Evolutionary conservation across 30 jellyfish, hydroid and myxozoan species (phyloP), one percentile per base, ranked within the genome.

Genomic region (Haliclystus octoradiatus): DNA sequence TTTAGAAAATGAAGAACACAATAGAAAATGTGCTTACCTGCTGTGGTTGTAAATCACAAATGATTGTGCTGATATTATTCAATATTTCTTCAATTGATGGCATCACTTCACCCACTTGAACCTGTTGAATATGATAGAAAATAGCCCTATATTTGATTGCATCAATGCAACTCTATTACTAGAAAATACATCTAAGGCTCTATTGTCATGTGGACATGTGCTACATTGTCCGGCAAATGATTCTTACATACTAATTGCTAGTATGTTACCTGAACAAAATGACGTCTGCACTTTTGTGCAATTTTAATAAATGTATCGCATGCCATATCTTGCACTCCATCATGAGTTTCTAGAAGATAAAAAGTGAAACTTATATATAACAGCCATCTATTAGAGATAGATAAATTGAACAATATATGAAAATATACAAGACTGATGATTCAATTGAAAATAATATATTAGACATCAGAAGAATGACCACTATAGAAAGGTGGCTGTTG

Each of bases 251-350:
- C n/a, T n/a, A n/a, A n/a, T n/a, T n/a, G n/a, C n/a, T n/a, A n/a
- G 3, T 46, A 52, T 24, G 25, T 40, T 68, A 83, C 95, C 93
- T 82, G 95, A 26, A 84, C 99, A 62, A 92, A 92, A 63, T 84
- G 94, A 24, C 95, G 64, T 49, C 95, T 63, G 68, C 99, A 92
- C 70, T 92, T 79, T 57, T 92, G 96, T 3, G 99, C 93, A 69
- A 92, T 92, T 79, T 92, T 92, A 7, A 92, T 80, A 61, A 92
- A 92, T 29, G 99, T 84, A 62, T 92, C 99, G 62, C 96, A 83
- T 3, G 99, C 99, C 99, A 92, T 92, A 63, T 92, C 99, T 76
- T 92, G 99, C n/a, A 92, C 99, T 27, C 99, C 99, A 61, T 92
- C 96, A 75, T 92, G 99, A 2, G 96, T 83, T 75, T 92, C 99